Evolutionary conservation across 2,797 vertebrate genomes (phyloP).

Genomic region (Macropodus opercularis): DNA sequence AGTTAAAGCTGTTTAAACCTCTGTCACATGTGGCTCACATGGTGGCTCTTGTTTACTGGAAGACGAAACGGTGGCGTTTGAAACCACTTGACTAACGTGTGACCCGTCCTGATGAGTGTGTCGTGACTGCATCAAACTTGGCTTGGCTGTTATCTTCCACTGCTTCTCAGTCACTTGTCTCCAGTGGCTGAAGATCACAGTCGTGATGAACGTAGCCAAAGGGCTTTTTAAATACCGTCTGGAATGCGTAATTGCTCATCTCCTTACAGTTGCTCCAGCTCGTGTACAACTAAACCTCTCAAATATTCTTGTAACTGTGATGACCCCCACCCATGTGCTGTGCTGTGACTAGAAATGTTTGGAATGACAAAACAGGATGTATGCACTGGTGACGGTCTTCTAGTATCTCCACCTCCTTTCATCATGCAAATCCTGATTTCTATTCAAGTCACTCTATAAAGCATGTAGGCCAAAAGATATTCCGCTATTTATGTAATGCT

Average conservation of each 20-base stretch:
- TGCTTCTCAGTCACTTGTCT: background rate
- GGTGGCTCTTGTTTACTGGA: background rate
- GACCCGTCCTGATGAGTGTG: background rate
- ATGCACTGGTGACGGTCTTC: constrained; percentile 13
- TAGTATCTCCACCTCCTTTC: constrained; percentile 2
- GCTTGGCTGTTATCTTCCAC: constrained; percentile 9
- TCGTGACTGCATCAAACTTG: background rate
- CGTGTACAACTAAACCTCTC: background rate
- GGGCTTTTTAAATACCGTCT: constrained; percentile 9
- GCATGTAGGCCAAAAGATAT: background rate
- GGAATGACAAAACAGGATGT: constrained; percentile 67
- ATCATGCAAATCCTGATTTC: constrained; percentile 34
- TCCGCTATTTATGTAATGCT: background rate
- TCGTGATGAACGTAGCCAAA: background rate
- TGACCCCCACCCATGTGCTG: constrained; percentile 9
- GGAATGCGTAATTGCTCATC: constrained; percentile 31
- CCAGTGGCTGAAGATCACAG: constrained; percentile 17
- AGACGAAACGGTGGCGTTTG: background rate
- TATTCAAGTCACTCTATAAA: background rate
- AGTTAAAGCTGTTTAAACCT: background rate
- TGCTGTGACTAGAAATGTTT: constrained; percentile 34
- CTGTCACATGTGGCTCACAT: background rate
- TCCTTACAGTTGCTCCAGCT: background rate
- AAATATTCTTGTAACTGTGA: background rate
- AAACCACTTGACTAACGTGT: background rate